phyloP scores from a whole-genome alignment of 2,797 vertebrate species.

The Melopsittacus undulatus region DNA sequence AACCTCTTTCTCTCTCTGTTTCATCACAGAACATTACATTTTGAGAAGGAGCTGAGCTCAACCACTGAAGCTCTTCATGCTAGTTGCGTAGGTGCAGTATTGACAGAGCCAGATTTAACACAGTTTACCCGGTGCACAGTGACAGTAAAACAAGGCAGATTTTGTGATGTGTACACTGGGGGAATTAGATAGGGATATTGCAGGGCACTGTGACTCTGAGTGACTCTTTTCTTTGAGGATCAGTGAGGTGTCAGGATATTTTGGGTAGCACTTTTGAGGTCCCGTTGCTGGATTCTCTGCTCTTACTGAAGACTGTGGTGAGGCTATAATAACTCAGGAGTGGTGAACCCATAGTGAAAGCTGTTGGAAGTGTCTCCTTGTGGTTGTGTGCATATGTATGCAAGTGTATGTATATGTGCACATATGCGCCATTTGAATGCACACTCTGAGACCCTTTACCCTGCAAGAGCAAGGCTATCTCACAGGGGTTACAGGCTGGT shows the following conservation, averaged over 20 bases:
- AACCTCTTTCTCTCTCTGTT: not conserved
- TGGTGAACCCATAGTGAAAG: not conserved
- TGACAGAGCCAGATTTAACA: constrained; percentile 20
- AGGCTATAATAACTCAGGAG: not conserved
- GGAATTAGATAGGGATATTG: not conserved
- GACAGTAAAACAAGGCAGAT: not conserved
- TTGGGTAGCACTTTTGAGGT: not conserved
- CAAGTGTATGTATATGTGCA: not conserved
- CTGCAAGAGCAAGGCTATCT: not conserved
- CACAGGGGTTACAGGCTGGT: not conserved
- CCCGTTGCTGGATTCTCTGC: not conserved
- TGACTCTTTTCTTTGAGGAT: not conserved
- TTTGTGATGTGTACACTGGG: not conserved
- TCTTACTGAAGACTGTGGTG: not conserved
- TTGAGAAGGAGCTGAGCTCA: not conserved
- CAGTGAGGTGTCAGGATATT: not conserved
- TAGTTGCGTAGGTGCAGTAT: not conserved
- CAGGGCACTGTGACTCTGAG: not conserved
- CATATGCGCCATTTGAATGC: not conserved
- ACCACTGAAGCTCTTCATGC: not conserved
- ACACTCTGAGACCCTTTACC: not conserved
- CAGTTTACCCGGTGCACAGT: not conserved
- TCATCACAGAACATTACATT: not conserved
- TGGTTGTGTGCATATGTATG: not conserved
- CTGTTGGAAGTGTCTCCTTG: not conserved